These are phyloP conservation scores for Cosmia pyralina DNA, from an alignment of 2,888 invertebrate species.

Conservation along the genomic window DNA sequence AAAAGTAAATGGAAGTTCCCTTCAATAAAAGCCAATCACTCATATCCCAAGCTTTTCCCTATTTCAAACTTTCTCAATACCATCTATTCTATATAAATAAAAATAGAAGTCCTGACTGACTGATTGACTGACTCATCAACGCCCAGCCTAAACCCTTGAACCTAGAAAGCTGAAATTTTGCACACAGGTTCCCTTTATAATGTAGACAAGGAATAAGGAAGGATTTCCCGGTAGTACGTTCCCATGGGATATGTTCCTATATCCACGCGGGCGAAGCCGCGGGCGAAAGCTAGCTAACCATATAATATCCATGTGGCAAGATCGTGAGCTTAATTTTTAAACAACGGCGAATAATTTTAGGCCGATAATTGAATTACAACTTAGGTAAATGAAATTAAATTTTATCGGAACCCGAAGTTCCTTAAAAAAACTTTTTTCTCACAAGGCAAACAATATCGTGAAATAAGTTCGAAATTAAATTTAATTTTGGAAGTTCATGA, in stretches of 20 bases:
- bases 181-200: too few species aligned
- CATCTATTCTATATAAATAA: too few species aligned
- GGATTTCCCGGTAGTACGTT: too few species aligned
- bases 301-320: not conserved
- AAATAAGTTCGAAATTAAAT: conserved; percentile 27
- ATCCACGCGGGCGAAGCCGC: too few species aligned
- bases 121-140: too few species aligned
- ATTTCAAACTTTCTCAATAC: not conserved
- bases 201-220: too few species aligned
- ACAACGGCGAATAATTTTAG: not conserved
- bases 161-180: too few species aligned
- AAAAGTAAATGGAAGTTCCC: not conserved
- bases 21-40: not conserved
- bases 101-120: too few species aligned
- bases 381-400: conserved; percentile 5
- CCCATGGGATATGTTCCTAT: too few species aligned
- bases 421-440: conserved; percentile 21
- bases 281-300: too few species aligned
- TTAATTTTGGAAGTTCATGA: conserved; percentile 5
- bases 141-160: too few species aligned
- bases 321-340: not conserved
- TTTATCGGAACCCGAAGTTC: not conserved
- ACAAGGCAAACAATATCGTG: not conserved
- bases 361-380: conserved; percentile 1
- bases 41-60: not conserved